These are phyloP conservation scores for Grus americana DNA, from an alignment of 2,113 vertebrate genomes.

Conservation along the genomic window DNA sequence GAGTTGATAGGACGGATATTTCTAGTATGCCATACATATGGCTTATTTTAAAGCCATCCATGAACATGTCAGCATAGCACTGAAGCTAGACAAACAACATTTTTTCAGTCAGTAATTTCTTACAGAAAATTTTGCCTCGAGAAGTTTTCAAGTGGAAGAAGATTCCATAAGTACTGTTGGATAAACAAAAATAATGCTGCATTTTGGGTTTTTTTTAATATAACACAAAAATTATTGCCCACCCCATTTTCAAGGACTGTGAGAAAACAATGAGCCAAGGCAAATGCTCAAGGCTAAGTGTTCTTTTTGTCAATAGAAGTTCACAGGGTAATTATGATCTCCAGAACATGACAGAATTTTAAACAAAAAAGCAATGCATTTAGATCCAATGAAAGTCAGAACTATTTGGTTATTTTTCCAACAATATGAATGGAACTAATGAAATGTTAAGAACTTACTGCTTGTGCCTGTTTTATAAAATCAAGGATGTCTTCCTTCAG, in stretches of 20 bases:
- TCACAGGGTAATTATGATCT: not conserved
- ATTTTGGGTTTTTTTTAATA: not conserved
- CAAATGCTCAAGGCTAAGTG: conserved; percentile 5
- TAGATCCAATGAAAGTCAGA: not conserved
- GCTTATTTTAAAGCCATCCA: conserved; percentile 4
- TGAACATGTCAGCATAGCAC: not conserved
- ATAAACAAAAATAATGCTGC: not conserved
- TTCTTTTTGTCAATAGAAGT: not conserved
- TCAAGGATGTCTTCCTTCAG: conserved; percentile 99
- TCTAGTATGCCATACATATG: not conserved
- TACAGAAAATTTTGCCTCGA: not conserved
- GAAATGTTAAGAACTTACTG: conserved; percentile 79
- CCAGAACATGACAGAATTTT: not conserved
- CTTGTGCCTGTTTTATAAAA: conserved; percentile 99
- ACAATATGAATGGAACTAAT: not conserved
- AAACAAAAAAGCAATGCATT: not conserved
- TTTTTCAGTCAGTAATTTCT: not conserved
- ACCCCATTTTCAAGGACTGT: not conserved
- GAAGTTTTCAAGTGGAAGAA: not conserved
- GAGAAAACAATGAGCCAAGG: not conserved
- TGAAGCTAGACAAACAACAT: not conserved
- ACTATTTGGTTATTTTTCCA: not conserved
- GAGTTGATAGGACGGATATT: not conserved
- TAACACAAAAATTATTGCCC: not conserved
- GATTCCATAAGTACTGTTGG: not conserved